Conservation (phyloP, 2,888 invertebrate genomes). For the Lasioglossum zephyrum region DNA sequence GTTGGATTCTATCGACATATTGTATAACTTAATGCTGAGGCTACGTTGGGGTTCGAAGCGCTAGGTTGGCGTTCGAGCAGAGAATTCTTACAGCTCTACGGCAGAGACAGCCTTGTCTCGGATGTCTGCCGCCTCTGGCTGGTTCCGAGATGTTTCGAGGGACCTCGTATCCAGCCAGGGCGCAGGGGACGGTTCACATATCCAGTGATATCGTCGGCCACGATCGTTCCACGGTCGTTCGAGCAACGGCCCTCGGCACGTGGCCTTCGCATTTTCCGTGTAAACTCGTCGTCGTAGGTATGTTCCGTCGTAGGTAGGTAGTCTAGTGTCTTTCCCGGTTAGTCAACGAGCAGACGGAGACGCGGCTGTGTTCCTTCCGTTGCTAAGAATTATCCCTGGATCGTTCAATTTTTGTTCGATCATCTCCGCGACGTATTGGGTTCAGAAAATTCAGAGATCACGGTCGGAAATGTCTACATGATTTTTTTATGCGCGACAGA, state of each 20-base stretch:
- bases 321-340: slow-evolving; percentile 51
- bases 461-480: not conserved
- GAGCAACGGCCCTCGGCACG: slow-evolving; percentile 27
- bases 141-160: not conserved
- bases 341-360: slow-evolving; percentile 31
- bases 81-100: slow-evolving; percentile 4
- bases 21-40: not conserved
- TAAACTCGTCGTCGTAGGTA: slow-evolving; percentile 38
- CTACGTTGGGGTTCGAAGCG: not conserved
- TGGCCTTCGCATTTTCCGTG: slow-evolving; percentile 36
- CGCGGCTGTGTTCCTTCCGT: slow-evolving; percentile 1
- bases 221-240: slow-evolving; percentile 38
- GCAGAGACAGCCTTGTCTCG: slow-evolving; percentile 49
- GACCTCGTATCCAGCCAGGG: slow-evolving; percentile 1
- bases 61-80: not conserved
- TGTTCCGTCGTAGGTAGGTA: slow-evolving; percentile 51
- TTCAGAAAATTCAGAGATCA: not conserved
- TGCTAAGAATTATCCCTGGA: not conserved
- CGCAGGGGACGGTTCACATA: slow-evolving; percentile 60
- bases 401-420: slow-evolving; percentile 17
- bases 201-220: slow-evolving; percentile 64
- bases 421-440: slow-evolving; percentile 8
- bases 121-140: slow-evolving; percentile 20
- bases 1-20: not conserved
- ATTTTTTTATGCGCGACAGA: not conserved